Conservation (phyloP, 2,888 invertebrate species). For the Blomia tropicalis region DNA sequence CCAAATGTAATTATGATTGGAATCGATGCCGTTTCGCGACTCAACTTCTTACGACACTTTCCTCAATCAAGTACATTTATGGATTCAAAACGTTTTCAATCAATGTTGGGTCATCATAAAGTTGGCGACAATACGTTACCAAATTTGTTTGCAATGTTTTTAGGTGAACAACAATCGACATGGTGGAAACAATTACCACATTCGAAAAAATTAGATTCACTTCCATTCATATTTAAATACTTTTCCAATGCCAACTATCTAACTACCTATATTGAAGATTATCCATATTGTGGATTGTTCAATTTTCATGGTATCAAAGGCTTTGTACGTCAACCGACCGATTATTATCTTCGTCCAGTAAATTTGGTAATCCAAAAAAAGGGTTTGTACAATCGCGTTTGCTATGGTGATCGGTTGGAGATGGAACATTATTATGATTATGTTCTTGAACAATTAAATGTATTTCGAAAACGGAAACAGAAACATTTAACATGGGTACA, state of each 20-base stretch:
- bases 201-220: not conserved
- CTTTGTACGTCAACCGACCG: not conserved
- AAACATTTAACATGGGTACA: not conserved
- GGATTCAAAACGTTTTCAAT: not conserved
- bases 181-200: not conserved
- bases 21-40: not conserved
- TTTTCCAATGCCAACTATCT: not conserved
- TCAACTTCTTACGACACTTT: not conserved
- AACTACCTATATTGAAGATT: not conserved
- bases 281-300: not conserved
- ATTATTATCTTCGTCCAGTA: not conserved
- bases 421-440: not conserved
- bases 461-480: not conserved
- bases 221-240: not conserved
- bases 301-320: not conserved
- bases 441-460: not conserved
- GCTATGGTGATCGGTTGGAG: not conserved
- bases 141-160: not conserved
- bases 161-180: not conserved
- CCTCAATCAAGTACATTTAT: not conserved
- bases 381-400: not conserved
- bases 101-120: not conserved
- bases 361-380: not conserved
- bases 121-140: slow-evolving; percentile 6
- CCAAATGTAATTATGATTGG: not conserved